phyloP scores from a whole-genome alignment of 2,113 vertebrate genomes.

The Setophaga coronata region DNA sequence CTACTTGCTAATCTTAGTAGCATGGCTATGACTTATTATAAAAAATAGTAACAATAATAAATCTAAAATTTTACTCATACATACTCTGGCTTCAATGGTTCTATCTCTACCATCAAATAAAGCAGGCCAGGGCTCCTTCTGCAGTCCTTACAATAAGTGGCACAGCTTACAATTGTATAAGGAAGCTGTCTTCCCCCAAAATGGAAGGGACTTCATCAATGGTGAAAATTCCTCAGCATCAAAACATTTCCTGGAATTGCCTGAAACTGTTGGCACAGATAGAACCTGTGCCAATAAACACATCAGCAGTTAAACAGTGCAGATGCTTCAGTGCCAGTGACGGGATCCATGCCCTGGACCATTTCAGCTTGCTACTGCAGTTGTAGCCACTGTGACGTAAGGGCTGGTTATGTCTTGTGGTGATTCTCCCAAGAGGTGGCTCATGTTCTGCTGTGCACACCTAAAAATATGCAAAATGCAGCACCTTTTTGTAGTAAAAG shows the following conservation, averaged over 20 bases:
- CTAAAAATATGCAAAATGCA: not conserved
- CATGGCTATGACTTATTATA: not conserved
- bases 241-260: not conserved
- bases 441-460: not conserved
- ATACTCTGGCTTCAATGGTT: not conserved
- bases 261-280: not conserved
- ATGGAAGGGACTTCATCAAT: not conserved
- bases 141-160: not conserved
- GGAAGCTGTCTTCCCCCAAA: not conserved
- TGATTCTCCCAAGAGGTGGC: not conserved
- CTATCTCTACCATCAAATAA: not conserved
- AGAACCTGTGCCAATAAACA: not conserved
- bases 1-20: not conserved
- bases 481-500: not conserved
- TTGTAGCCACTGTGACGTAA: accelerated
- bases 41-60: not conserved
- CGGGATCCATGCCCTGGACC: not conserved
- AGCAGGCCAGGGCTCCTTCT: not conserved
- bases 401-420: not conserved
- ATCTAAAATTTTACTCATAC: not conserved
- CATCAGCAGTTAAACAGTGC: not conserved
- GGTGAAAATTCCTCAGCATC: not conserved
- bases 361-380: not conserved
- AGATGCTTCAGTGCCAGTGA: not conserved
- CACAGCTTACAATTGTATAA: not conserved